Conservation (phyloP, 1,140 invertebrate species). For the Tetragnatha versicolor region DNA sequence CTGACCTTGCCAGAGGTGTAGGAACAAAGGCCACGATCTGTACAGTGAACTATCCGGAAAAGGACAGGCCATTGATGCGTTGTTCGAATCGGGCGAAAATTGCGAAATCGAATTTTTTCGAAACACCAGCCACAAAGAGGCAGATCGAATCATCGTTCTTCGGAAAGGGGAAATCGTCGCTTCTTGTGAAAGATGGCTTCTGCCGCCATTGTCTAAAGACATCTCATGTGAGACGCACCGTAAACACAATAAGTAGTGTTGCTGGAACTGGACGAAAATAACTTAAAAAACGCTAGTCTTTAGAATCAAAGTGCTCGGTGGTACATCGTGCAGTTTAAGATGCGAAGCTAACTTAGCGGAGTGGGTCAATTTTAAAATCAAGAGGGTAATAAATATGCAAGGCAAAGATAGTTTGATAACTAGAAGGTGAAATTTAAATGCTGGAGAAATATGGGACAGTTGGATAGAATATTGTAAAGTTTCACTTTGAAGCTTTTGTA, state of each 20-base stretch:
- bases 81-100: constrained; percentile 2
- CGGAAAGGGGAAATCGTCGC: neutral
- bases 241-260: neutral
- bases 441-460: too few relatives aligned
- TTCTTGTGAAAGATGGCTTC: constrained; percentile 13
- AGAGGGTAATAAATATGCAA: too few relatives aligned
- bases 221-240: constrained; percentile 22
- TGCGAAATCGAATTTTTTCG: constrained; percentile 13
- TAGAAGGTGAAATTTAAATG: too few relatives aligned
- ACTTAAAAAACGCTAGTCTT: too few relatives aligned
- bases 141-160: constrained; percentile 22
- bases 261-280: neutral
- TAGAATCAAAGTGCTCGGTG: too few relatives aligned
- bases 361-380: too few relatives aligned
- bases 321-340: too few relatives aligned
- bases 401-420: too few relatives aligned
- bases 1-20: constrained; percentile 18
- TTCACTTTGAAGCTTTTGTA: too few relatives aligned
- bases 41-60: constrained; percentile 19
- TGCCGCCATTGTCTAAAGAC: neutral
- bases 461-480: too few relatives aligned
- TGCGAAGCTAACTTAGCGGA: too few relatives aligned
- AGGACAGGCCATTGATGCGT: constrained; percentile 9
- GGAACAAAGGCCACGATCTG: constrained; percentile 23
- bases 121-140: neutral